A percentile compares a stretch with the other conserved stretches of the same genome.
These are phyloP conservation scores for Drosophila paracracens DNA, from an alignment of 2,888 invertebrate genomes.

Conservation along the genomic window DNA sequence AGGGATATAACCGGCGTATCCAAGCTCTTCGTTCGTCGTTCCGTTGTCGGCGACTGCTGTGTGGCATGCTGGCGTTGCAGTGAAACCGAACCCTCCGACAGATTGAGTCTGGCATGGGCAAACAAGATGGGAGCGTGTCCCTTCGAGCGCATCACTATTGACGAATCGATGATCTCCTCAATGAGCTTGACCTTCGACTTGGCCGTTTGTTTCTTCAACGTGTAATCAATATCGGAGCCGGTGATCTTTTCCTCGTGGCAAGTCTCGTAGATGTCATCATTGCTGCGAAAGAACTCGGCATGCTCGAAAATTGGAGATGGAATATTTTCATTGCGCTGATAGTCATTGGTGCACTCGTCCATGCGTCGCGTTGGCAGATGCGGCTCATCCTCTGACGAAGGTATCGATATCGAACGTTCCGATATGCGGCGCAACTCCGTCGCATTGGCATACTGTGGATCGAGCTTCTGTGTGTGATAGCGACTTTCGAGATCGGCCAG, in stretches of 20 bases:
- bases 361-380: slow-evolving; percentile 87
- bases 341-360: slow-evolving; percentile 87
- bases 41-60: slow-evolving; percentile 90
- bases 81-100: slow-evolving; percentile 93
- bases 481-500: slow-evolving; percentile 88
- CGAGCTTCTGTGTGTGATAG: slow-evolving; percentile 88
- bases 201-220: slow-evolving; percentile 78
- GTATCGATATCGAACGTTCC: slow-evolving; percentile 90
- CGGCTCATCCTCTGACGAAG: slow-evolving; percentile 91
- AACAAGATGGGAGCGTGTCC: slow-evolving; percentile 92
- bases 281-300: slow-evolving; percentile 87
- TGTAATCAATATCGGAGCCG: slow-evolving; percentile 87
- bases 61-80: slow-evolving; percentile 91
- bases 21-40: slow-evolving; percentile 92
- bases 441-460: slow-evolving; percentile 88
- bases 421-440: slow-evolving; percentile 90
- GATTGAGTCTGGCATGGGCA: slow-evolving; percentile 91
- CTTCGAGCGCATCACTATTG: slow-evolving; percentile 88
- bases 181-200: slow-evolving; percentile 87
- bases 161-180: slow-evolving; percentile 89
- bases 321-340: slow-evolving; percentile 87
- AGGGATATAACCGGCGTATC: slow-evolving; percentile 93
- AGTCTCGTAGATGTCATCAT: slow-evolving; percentile 86
- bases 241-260: slow-evolving; percentile 86
- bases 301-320: slow-evolving; percentile 88